phyloP scores from a whole-genome alignment of 1,140 invertebrate genomes.

The Hyles vespertilio region DNA sequence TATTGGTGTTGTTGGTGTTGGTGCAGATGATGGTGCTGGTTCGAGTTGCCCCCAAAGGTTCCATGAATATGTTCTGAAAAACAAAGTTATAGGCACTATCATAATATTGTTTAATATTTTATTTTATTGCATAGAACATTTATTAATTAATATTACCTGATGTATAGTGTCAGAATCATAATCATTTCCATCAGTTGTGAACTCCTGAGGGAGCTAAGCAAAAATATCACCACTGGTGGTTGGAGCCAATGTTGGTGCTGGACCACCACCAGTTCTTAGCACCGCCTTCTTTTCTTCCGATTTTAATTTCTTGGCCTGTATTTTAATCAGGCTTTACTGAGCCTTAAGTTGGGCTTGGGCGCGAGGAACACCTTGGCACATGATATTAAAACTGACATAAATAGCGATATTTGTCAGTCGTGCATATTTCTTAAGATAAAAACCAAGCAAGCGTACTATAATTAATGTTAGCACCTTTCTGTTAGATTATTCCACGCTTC shows the following conservation, averaged over 20 bases:
- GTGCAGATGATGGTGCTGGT: too few species aligned
- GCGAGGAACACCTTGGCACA: background rate
- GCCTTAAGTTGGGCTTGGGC: background rate
- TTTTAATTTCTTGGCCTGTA: background rate
- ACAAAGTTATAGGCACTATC: too few species aligned
- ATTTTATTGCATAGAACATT: too few species aligned
- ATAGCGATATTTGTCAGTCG: background rate
- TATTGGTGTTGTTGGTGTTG: too few species aligned
- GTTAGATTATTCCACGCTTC: too few species aligned
- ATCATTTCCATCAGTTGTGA: background rate
- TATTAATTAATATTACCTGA: constrained; percentile 3
- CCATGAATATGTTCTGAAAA: too few species aligned
- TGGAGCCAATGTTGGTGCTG: background rate
- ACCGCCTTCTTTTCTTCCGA: background rate
- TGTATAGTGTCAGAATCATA: background rate
- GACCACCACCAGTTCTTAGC: background rate
- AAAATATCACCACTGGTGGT: background rate
- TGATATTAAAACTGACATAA: constrained; percentile 3
- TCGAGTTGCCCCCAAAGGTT: too few species aligned
- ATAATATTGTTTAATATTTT: too few species aligned
- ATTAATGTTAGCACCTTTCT: too few species aligned
- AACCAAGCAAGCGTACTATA: too few species aligned
- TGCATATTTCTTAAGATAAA: constrained; percentile 1
- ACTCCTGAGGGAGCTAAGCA: background rate
- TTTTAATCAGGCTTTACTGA: background rate